These are phyloP conservation scores for Apogon talboti DNA, from an alignment of 2,797 vertebrate species.

Conservation along the genomic window DNA sequence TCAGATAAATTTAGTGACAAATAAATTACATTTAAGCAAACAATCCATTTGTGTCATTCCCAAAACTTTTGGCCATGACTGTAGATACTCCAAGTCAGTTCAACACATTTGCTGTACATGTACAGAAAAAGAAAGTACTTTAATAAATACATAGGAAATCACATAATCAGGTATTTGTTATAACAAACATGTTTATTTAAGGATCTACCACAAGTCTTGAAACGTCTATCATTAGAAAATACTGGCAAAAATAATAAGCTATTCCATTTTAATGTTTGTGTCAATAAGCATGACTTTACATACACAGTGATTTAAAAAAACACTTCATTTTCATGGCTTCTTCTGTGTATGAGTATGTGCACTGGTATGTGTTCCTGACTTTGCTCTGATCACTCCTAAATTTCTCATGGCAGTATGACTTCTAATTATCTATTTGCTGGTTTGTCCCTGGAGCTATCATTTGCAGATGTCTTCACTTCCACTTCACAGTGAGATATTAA, in stretches of 20 bases:
- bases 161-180: not conserved
- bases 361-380: too few relatives aligned
- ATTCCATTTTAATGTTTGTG: not conserved
- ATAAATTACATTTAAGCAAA: too few relatives aligned
- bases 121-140: not conserved
- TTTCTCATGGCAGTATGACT: conserved; percentile 49
- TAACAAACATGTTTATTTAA: not conserved
- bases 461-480: conserved; percentile 50
- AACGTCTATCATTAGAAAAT: not conserved
- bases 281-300: not conserved
- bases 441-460: conserved; percentile 47
- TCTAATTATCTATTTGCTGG: conserved; percentile 58
- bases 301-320: conserved; percentile 4
- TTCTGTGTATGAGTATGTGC: not conserved
- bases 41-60: too few relatives aligned
- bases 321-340: not conserved
- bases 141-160: not conserved
- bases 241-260: not conserved
- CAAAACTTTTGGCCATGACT: too few relatives aligned
- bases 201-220: not conserved
- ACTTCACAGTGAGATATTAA: conserved; percentile 56
- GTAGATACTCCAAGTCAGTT: too few relatives aligned
- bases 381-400: conserved; percentile 23
- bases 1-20: too few relatives aligned
- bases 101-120: not conserved